Percentiles rank a stretch among this genome's conserved stretches.
phyloP scores from a whole-genome alignment of 2,888 invertebrate genomes.

The Lepas anatifera region DNA sequence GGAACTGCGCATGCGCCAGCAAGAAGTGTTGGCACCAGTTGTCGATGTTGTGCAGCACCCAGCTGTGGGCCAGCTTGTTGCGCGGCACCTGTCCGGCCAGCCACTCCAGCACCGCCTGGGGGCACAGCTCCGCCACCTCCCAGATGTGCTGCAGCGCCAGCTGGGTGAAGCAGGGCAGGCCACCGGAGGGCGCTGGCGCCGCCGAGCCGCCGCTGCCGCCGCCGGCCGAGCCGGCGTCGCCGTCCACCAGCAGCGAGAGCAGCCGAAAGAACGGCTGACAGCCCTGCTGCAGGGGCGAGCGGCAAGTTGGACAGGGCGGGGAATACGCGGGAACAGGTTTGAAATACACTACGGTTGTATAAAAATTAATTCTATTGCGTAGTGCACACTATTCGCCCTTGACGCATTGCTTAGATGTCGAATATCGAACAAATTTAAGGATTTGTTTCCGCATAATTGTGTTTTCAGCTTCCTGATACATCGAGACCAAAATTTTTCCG shows the following conservation, averaged over 20 bases:
- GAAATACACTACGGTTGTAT: too few relatives aligned
- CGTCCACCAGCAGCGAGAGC: slow-evolving; percentile 2
- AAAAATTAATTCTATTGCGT: too few relatives aligned
- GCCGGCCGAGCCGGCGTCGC: neutral
- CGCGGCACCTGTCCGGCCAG: slow-evolving; percentile 46
- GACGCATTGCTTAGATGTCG: too few relatives aligned
- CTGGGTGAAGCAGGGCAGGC: slow-evolving; percentile 82
- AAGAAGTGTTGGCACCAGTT: slow-evolving; percentile 84
- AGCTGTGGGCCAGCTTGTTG: slow-evolving; percentile 78
- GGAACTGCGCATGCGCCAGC: slow-evolving; percentile 67
- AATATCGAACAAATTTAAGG: too few relatives aligned
- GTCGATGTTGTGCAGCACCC: slow-evolving; percentile 84
- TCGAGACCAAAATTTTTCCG: too few relatives aligned
- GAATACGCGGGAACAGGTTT: too few relatives aligned
- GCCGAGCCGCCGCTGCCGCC: neutral
- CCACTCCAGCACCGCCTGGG: slow-evolving; percentile 19
- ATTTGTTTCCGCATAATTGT: too few relatives aligned
- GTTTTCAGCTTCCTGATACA: too few relatives aligned
- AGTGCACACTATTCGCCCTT: too few relatives aligned
- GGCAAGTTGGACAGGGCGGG: too few relatives aligned
- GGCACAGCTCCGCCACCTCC: slow-evolving; percentile 50
- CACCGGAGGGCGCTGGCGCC: slow-evolving; percentile 30
- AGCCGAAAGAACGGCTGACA: slow-evolving; percentile 49
- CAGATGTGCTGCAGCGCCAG: slow-evolving; percentile 75
- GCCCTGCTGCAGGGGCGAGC: slow-evolving; percentile 57